Evolutionary conservation across 2,113 vertebrate genomes (phyloP).

Genomic region (Cacatua alba): DNA sequence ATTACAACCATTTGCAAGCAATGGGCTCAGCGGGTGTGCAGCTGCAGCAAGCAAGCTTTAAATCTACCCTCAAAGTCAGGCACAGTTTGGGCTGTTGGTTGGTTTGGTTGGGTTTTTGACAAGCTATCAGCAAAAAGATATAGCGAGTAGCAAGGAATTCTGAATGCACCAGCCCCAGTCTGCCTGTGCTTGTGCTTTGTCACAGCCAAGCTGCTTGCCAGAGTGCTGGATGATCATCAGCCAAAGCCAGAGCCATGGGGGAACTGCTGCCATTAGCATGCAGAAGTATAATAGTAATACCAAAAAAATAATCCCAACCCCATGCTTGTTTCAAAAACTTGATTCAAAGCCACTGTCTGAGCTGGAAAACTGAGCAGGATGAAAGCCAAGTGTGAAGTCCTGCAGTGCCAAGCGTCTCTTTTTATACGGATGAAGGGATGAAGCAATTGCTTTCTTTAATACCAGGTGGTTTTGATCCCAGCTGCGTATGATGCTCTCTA

Average conservation of each 20-base stretch:
- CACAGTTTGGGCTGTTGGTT: background rate
- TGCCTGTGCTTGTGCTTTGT: background rate
- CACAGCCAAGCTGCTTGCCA: background rate
- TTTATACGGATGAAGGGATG: background rate
- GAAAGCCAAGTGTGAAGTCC: background rate
- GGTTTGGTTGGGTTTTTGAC: background rate
- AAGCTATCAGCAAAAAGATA: background rate
- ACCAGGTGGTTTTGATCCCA: background rate
- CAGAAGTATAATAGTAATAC: background rate
- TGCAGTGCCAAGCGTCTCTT: background rate
- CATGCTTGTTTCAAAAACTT: background rate
- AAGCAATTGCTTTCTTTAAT: background rate
- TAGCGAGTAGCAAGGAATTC: background rate
- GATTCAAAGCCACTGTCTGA: background rate
- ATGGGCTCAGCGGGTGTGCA: background rate
- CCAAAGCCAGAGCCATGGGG: background rate
- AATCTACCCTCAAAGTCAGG: background rate
- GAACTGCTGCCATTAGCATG: background rate
- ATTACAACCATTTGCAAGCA: background rate
- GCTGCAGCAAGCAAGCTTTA: background rate
- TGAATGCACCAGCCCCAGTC: rapidly evolving
- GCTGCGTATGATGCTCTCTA: background rate
- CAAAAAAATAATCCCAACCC: background rate
- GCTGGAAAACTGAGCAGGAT: background rate
- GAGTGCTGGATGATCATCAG: background rate